Conservation (phyloP, 2,888 invertebrate genomes). For the Anoncus sp. region DNA sequence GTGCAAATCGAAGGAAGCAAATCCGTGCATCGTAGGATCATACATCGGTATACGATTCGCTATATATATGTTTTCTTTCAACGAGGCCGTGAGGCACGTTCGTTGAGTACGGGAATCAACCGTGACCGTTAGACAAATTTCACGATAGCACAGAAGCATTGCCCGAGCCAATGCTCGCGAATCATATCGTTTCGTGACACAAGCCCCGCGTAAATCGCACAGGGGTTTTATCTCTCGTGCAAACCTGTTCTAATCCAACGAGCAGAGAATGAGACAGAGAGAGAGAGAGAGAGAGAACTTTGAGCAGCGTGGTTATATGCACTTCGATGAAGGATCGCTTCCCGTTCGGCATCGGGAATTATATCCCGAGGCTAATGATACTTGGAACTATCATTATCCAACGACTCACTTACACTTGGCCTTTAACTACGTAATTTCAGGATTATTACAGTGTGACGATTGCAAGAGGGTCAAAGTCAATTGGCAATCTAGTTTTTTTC, state of each 20-base stretch:
- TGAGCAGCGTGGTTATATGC: constrained; percentile 15
- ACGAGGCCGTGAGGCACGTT: constrained; percentile 12
- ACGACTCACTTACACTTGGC: constrained; percentile 55
- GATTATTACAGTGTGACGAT: constrained; percentile 19
- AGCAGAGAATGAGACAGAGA: background rate
- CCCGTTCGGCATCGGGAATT: constrained; percentile 41
- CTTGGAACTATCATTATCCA: constrained; percentile 53
- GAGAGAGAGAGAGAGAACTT: constrained; percentile 2
- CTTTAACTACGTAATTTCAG: constrained; percentile 42
- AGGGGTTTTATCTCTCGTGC: constrained; percentile 42
- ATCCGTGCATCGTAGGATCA: background rate
- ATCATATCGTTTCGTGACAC: constrained; percentile 35
- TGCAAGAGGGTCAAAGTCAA: constrained; percentile 16
- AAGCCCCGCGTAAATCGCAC: constrained; percentile 35
- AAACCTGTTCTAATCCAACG: constrained; percentile 54
- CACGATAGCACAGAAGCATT: constrained; percentile 48
- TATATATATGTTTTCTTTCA: too few species aligned
- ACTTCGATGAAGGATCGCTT: constrained; percentile 27
- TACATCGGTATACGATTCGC: background rate
- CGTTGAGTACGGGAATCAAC: constrained; percentile 29
- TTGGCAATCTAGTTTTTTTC: constrained; percentile 21
- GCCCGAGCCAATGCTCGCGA: background rate
- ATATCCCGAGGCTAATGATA: constrained; percentile 54
- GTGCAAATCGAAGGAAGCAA: constrained; percentile 12
- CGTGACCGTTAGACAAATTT: constrained; percentile 49